Evolutionary conservation across 2,113 vertebrate genomes (phyloP).

Genomic region (Rhinopomastus cyanomelas): DNA sequence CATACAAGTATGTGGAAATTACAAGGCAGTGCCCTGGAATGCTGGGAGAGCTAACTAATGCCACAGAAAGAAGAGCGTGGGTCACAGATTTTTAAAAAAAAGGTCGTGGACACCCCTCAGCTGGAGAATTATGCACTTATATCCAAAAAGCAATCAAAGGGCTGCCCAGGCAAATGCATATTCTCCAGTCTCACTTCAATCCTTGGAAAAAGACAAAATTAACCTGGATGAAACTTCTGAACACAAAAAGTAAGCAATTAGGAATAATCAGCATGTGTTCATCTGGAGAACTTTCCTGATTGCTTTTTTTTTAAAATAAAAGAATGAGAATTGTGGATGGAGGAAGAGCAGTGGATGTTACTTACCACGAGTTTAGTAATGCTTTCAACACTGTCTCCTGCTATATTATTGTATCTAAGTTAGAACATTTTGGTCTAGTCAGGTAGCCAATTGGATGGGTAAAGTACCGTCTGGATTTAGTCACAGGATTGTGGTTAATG

Average conservation of each 20-base stretch:
- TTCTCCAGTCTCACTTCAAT: neutral
- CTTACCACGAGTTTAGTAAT: neutral
- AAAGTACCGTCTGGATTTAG: neutral
- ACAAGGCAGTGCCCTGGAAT: neutral
- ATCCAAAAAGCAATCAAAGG: neutral
- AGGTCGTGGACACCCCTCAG: neutral
- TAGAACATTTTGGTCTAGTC: neutral
- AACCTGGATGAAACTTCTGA: neutral
- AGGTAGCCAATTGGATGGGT: neutral
- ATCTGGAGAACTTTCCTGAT: accelerated
- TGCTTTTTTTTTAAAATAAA: neutral
- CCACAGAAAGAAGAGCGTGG: neutral
- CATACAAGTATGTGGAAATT: neutral
- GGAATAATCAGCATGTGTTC: neutral
- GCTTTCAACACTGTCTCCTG: neutral
- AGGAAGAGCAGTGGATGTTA: neutral
- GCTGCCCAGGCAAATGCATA: neutral
- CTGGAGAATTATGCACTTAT: neutral
- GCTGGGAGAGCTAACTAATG: neutral
- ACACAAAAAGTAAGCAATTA: neutral
- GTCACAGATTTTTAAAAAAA: no score
- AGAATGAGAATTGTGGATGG: neutral
- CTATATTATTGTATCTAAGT: neutral
- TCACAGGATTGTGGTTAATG: neutral
- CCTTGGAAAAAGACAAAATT: neutral